Percentiles rank a stretch among this genome's conserved stretches.
Conservation (phyloP, 2,888 invertebrate genomes). For the Abscondita cerata region DNA sequence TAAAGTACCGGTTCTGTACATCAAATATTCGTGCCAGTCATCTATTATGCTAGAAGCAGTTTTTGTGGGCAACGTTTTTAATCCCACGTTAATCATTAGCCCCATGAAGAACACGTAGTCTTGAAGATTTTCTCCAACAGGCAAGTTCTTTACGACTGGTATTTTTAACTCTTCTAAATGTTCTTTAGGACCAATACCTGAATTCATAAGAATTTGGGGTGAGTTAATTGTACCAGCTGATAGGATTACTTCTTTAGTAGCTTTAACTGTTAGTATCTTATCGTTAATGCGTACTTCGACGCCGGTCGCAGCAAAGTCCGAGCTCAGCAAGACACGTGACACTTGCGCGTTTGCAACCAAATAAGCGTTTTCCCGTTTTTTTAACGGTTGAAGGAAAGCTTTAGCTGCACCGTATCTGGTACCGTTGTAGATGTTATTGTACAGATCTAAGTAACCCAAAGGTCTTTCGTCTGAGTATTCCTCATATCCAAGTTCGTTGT, state of each 20-base stretch:
- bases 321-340: background rate
- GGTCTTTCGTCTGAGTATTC: constrained; percentile 49
- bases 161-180: background rate
- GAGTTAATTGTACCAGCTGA: background rate
- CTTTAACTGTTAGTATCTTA: too few species aligned
- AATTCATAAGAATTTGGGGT: background rate
- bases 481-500: constrained; percentile 49
- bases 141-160: background rate
- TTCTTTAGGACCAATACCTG: constrained; percentile 7
- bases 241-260: background rate
- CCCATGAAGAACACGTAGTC: background rate
- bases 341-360: background rate
- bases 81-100: constrained; percentile 1
- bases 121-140: background rate
- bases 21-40: constrained; percentile 57
- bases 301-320: background rate
- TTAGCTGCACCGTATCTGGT: background rate
- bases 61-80: background rate
- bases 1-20: constrained; percentile 60
- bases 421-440: constrained; percentile 53
- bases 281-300: background rate
- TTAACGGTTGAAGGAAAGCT: background rate
- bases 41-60: background rate
- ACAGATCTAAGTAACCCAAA: constrained; percentile 53
- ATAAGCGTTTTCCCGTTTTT: background rate